Conservation (phyloP, 2,113 vertebrate species). For the Cephalopterus ornatus region DNA sequence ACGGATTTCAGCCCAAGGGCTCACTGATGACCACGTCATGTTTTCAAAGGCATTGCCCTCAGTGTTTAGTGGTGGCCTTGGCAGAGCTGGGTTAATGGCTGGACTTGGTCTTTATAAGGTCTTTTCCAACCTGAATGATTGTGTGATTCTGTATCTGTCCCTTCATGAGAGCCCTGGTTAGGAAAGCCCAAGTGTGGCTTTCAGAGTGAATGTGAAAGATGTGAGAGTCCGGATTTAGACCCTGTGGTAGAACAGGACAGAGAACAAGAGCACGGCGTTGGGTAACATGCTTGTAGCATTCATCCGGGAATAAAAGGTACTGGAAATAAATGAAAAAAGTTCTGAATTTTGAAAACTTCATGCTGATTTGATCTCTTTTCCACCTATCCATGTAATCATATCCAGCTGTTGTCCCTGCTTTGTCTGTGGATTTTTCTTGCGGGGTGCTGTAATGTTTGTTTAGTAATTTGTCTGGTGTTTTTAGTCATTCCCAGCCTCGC, state of each 20-base stretch:
- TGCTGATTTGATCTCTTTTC: not conserved
- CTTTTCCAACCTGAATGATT: not conserved
- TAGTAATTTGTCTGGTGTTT: not conserved
- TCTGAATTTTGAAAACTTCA: not conserved
- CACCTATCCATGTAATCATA: not conserved
- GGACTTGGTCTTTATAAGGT: not conserved
- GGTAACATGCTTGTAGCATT: not conserved
- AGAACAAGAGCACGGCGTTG: not conserved
- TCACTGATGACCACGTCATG: rapidly evolving
- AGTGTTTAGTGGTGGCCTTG: not conserved
- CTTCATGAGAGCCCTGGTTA: not conserved
- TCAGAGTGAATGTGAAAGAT: not conserved
- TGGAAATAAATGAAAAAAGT: not conserved
- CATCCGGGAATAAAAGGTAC: not conserved
- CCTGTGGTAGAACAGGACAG: not conserved
- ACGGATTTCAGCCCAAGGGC: not conserved
- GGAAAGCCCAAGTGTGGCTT: not conserved
- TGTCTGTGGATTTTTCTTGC: not conserved
- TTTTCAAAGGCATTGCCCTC: not conserved
- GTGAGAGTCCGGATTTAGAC: not conserved
- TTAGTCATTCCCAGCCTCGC: not conserved
- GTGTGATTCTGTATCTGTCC: not conserved
- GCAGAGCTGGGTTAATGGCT: not conserved
- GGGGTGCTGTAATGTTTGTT: not conserved
- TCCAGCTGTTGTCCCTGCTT: not conserved